Evolutionary conservation across 2,888 invertebrate genomes (phyloP), one percentile per base, ranked within the genome.

Genomic region (Microctonus aethiopoides): DNA sequence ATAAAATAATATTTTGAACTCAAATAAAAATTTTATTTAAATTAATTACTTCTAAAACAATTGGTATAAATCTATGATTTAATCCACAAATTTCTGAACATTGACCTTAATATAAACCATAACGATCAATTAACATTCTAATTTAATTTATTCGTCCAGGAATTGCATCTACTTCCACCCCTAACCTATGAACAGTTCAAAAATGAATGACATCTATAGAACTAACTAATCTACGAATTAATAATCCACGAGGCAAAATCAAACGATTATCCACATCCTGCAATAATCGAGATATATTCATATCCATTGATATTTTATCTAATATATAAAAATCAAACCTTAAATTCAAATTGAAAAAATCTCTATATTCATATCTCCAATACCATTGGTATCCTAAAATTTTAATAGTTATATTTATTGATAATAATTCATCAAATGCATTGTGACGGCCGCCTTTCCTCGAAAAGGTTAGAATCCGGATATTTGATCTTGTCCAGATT

Each of bases 41-140:
- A 72, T 87, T 86, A 65, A 89, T 87, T 80, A 88, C 89, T 90
- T 92, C 91, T 80, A 91, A 85, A 71, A 90, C 89, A 89, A 93
- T 93, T 36, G 93, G 93, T 87, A 94, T 94, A 90, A 94, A 94
- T 71, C 92, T 92, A 85, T 94, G 93, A 84, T 94, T 93, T 66
- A 91, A 90, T 0, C 93, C 93, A 87, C 93, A 94, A 88, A 94
- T 93, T 90, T 94, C 93, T 78, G 93, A 94, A 84, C 93, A 94
- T 90, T 94, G 93, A 0, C 93, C 93, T 87, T 87, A 93, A 86
- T 89, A 92, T 83, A 93, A 79, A 54, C 93, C 92, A 0, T 91
- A 88, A 1, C 90, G 90, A 75, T 89, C 91, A 78, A 90, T 88
- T 78, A 87, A 87, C 24, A 71, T 89, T 78, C 87, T 89, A 81